phyloP scores from a whole-genome alignment of 1,140 invertebrate species.

The Atta colombica region DNA sequence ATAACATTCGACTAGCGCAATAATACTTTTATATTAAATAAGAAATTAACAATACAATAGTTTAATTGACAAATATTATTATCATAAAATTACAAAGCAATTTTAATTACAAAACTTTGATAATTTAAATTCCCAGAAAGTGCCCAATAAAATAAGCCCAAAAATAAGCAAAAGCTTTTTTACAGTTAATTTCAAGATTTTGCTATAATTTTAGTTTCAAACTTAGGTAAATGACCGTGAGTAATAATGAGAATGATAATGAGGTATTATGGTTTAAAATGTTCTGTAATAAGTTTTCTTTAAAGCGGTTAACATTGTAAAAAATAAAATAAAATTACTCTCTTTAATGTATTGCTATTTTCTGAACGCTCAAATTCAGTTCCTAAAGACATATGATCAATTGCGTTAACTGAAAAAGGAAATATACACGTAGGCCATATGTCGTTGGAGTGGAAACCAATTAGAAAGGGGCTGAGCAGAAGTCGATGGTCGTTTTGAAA shows the following conservation, averaged over 20 bases:
- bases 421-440: conserved; percentile 18
- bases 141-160: background rate
- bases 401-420: conserved; percentile 28
- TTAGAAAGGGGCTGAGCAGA: conserved; percentile 23
- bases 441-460: conserved; percentile 37
- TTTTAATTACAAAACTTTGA: background rate
- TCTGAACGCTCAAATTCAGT: background rate
- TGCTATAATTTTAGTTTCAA: background rate
- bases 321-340: background rate
- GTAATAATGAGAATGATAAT: background rate
- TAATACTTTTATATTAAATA: background rate
- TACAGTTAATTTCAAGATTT: background rate
- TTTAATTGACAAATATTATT: background rate
- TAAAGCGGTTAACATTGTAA: background rate
- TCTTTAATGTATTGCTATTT: background rate
- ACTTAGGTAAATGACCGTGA: no score
- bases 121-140: background rate
- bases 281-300: background rate
- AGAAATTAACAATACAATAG: background rate
- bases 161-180: conserved; percentile 11
- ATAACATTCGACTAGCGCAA: background rate
- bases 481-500: conserved; percentile 40
- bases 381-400: conserved; percentile 6
- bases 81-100: background rate
- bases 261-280: background rate